Conservation (phyloP, 2,888 invertebrate genomes). For the Argyra leucocephala region DNA sequence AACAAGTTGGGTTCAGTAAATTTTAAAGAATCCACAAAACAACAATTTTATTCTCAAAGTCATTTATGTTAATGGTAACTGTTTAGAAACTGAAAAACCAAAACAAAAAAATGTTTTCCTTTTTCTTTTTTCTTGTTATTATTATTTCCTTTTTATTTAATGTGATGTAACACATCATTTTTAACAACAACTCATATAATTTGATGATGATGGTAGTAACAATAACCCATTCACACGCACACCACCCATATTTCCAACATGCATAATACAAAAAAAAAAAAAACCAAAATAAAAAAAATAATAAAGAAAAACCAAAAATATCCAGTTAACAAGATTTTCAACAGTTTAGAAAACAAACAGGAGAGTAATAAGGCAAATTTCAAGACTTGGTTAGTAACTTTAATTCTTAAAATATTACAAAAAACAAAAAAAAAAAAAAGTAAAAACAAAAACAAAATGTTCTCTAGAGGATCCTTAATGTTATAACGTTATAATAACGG, state of each 20-base stretch:
- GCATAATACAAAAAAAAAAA: no score
- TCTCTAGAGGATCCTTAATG: conserved; percentile 1
- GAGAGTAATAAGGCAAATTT: not conserved
- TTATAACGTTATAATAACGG: conserved; percentile 6
- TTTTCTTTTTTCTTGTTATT: not conserved
- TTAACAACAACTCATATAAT: not conserved
- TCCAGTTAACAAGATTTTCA: no score
- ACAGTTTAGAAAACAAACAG: no score
- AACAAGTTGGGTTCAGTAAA: no score
- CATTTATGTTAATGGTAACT: not conserved
- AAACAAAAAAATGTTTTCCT: not conserved
- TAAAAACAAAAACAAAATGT: not conserved
- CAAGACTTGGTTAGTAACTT: no score
- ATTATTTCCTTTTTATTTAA: not conserved
- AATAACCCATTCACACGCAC: not conserved
- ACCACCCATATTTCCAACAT: no score
- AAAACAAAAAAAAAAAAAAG: not conserved
- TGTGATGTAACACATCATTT: conserved; percentile 3
- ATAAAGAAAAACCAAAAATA: not conserved
- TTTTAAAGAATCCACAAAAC: not conserved
- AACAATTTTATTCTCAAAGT: not conserved
- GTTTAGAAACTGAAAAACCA: not conserved
- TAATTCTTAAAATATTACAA: no score
- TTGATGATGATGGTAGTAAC: not conserved
- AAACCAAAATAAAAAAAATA: not conserved